Percentiles rank a stretch among this genome's conserved stretches.
Conservation (phyloP, 2,888 invertebrate species). For the Epinotia ramella region DNA sequence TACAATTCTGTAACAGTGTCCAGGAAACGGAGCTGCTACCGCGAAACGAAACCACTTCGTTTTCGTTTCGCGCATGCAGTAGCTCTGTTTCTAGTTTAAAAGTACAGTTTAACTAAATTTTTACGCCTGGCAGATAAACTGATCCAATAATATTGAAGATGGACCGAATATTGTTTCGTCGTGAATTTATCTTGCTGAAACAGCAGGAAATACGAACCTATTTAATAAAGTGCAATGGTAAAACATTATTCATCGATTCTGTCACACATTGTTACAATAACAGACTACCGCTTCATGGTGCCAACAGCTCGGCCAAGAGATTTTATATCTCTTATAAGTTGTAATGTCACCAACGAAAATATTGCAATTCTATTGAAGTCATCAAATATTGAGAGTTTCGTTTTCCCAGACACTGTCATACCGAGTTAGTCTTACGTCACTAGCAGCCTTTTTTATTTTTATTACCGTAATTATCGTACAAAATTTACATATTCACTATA, state of each 20-base stretch:
- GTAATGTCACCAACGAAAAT: neutral
- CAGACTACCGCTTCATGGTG: no score
- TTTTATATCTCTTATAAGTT: neutral
- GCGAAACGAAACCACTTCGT: no score
- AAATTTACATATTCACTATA: conserved; percentile 46
- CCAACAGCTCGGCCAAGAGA: no score
- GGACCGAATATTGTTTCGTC: no score
- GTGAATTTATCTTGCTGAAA: neutral
- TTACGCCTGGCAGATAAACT: no score
- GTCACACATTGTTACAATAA: neutral
- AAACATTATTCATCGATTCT: neutral
- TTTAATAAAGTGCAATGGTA: neutral
- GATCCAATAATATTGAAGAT: no score
- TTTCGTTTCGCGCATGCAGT: no score
- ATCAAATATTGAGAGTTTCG: neutral
- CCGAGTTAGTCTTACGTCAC: conserved; percentile 38
- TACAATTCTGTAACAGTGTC: conserved; percentile 33
- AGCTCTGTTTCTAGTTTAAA: no score
- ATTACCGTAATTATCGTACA: conserved; percentile 37
- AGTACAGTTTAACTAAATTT: no score
- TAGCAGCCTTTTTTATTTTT: conserved; percentile 46
- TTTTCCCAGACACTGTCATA: conserved; percentile 31
- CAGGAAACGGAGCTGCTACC: neutral
- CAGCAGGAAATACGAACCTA: neutral
- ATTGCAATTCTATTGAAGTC: neutral